Conservation (phyloP, 2,113 vertebrate genomes). For the Anarrhichthys ocellatus region DNA sequence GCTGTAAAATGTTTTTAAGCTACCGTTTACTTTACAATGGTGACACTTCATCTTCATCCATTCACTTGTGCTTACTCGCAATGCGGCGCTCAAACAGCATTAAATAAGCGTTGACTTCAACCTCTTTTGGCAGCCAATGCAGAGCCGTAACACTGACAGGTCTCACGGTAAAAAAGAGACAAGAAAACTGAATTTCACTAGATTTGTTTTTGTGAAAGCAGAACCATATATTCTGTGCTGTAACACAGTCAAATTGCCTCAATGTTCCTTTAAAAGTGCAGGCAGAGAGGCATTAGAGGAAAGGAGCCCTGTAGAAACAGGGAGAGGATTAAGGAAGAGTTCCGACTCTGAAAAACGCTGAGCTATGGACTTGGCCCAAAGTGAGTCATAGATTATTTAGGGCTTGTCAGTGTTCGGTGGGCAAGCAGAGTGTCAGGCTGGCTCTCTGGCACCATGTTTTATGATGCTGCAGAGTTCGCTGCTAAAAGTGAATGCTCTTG, state of each 20-base stretch:
- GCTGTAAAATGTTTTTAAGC: neutral
- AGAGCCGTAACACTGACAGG: neutral
- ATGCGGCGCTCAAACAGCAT: neutral
- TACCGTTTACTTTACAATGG: neutral
- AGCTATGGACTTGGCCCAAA: conserved; percentile 57
- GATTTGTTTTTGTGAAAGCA: neutral
- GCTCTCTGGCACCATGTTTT: conserved; percentile 40
- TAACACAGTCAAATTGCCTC: neutral
- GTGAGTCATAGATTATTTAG: conserved; percentile 69
- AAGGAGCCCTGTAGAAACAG: neutral
- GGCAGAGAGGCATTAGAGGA: neutral
- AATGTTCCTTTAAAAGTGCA: conserved; percentile 11
- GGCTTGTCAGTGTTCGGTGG: conserved; percentile 33
- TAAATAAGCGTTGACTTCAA: neutral
- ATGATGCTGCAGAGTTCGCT: conserved; percentile 36
- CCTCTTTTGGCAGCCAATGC: neutral
- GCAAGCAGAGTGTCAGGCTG: conserved; percentile 40
- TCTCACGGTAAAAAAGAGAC: neutral
- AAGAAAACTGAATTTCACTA: neutral
- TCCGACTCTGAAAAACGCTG: conserved; percentile 34
- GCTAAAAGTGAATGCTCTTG: neutral
- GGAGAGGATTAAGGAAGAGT: conserved; percentile 27
- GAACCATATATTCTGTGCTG: neutral
- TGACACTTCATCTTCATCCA: neutral
- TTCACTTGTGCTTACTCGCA: neutral